Conservation (phyloP, 2,113 vertebrate species). For the Protobothrops flavoviridis region DNA sequence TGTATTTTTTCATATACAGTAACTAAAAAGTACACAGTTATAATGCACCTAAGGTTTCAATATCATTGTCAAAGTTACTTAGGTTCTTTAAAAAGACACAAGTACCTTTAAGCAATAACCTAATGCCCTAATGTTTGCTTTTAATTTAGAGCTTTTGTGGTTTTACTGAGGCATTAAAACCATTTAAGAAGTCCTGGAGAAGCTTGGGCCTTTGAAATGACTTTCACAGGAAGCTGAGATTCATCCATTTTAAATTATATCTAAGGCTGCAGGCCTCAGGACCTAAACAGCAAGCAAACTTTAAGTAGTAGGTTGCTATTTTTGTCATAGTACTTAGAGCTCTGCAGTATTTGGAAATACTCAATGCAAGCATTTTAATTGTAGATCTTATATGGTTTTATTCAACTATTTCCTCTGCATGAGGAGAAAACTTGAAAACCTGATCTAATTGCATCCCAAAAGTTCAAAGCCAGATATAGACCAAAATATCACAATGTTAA, state of each 20-base stretch:
- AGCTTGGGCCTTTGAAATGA: neutral
- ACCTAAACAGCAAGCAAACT: slow-evolving; percentile 1
- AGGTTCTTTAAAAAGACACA: neutral
- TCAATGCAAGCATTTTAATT: neutral
- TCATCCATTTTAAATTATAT: slow-evolving; percentile 19
- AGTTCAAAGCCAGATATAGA: neutral
- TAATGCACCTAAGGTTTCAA: slow-evolving; percentile 4
- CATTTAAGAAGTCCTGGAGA: slow-evolving; percentile 14
- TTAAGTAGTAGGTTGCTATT: neutral
- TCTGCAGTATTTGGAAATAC: neutral
- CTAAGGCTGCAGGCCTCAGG: neutral
- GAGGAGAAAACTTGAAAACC: neutral
- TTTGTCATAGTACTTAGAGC: neutral
- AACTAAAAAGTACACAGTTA: slow-evolving; percentile 2
- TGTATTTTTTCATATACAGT: neutral
- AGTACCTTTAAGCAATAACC: neutral
- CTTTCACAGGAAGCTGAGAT: neutral
- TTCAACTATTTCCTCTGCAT: neutral
- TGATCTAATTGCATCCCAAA: neutral
- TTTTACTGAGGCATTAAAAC: slow-evolving; percentile 26
- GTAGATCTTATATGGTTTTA: neutral
- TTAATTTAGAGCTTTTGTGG: neutral
- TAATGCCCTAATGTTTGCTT: slow-evolving; percentile 23
- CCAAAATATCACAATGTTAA: neutral
- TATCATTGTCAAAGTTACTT: slow-evolving; percentile 16